Evolutionary conservation across 92 coral and sea anemone species (phyloP), one percentile per base, ranked within the genome.

Genomic region (Porites evermanni): DNA sequence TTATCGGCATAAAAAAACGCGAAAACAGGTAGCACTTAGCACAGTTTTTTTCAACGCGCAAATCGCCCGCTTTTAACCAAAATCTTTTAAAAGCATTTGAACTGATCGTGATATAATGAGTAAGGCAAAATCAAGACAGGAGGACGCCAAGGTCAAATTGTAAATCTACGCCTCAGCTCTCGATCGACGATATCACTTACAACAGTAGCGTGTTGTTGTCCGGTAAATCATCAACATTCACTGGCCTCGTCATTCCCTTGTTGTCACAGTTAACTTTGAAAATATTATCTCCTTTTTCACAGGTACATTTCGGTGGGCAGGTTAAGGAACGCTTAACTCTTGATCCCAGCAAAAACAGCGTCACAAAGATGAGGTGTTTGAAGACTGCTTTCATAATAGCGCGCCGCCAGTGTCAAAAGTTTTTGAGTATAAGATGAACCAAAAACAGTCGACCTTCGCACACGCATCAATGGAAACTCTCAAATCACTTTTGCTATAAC

Each of bases 281-380:
- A 14, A 71, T 67, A 14, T 72, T 64, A n/a, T 2, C 58, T 71
- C 12, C 32, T 29, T 20, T 20, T 21, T 61, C 32, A 61, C 86
- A 82, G 7, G 26, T 54, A 19, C 86, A 82, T 70, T 29, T 17
- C 18, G 79, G 79, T 12, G 79, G 86, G 78, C 86, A 82, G 50
- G 6, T 58, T n/a, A 82, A 60, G 53, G 77, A 71, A 44, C 60
- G 24, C 74, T 16, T 23, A 6, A 71, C 64, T 71, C 79, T 70
- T 24, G 60, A 72, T 71, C 63, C 79, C 20, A 59, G 58, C 86
- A 69, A 72, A 69, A 82, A 56, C 77, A 82, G 86, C 60, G 65
- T 58, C 79, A 71, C 61, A 72, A 82, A 59, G 86, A 82, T 82
- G 78, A 72, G 70, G 72, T 32, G 60, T 18, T 38, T 59, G 59